Evolutionary conservation across 2,888 invertebrate genomes (phyloP).

Genomic region (Stenoptilia bipunctidactyla): DNA sequence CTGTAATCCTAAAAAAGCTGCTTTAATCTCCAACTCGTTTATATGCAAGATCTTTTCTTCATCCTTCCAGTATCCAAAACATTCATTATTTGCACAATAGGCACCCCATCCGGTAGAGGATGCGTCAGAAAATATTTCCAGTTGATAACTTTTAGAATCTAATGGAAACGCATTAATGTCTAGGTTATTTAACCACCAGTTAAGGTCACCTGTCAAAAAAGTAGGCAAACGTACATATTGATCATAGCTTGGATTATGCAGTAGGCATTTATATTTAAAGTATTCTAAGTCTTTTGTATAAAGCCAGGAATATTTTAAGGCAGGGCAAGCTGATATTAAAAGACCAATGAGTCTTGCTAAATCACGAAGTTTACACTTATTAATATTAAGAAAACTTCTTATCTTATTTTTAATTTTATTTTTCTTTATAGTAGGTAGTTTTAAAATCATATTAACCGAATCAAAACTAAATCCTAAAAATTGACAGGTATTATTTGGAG

Average conservation of each 20-base stretch:
- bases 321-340: constrained; percentile 5
- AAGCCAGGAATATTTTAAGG: constrained; percentile 2
- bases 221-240: background rate
- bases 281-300: constrained; percentile 5
- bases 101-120: constrained; percentile 5
- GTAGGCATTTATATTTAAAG: constrained; percentile 3
- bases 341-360: constrained; percentile 4
- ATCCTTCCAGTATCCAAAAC: constrained; percentile 2
- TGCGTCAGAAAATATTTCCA: background rate
- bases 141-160: background rate
- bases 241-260: background rate
- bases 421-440: background rate
- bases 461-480: constrained; percentile 7
- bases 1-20: constrained; percentile 9
- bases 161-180: background rate
- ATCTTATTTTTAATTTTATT: background rate
- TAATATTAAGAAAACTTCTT: background rate
- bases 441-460: constrained; percentile 1
- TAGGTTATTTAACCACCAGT: background rate
- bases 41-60: constrained; percentile 7
- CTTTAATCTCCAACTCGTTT: constrained; percentile 10
- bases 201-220: background rate
- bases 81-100: background rate
- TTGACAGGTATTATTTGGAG: no score
- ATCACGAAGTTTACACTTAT: constrained; percentile 2